A percentile compares a stretch with the other conserved stretches of the same genome.
phyloP scores from a whole-genome alignment of 2,888 invertebrate species.

The Drosophila cracens region DNA sequence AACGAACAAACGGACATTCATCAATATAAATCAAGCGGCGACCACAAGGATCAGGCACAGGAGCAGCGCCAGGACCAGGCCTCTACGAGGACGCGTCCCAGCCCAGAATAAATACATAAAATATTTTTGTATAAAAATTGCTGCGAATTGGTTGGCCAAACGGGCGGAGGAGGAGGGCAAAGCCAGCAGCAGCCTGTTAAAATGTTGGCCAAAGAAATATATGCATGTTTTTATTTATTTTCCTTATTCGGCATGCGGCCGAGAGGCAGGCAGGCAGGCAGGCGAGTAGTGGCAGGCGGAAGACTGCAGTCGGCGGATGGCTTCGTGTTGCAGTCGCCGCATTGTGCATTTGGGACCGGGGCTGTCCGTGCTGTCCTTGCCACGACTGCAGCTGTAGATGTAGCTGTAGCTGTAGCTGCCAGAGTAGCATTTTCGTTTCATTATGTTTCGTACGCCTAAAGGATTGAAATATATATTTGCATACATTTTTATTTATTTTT shows the following conservation, averaged over 20 bases:
- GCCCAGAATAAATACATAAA: conserved; percentile 67
- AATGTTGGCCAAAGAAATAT: conserved; percentile 78
- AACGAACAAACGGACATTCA: conserved; percentile 82
- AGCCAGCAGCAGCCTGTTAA: conserved; percentile 51
- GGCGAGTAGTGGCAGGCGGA: conserved; percentile 5
- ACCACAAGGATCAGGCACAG: conserved; percentile 74
- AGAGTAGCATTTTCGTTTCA: conserved; percentile 81
- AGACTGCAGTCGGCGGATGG: conserved; percentile 29
- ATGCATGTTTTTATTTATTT: conserved; percentile 75
- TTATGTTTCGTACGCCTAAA: conserved; percentile 82
- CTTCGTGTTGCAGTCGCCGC: conserved; percentile 46
- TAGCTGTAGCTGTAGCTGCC: conserved; percentile 44
- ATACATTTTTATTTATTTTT: conserved; percentile 51
- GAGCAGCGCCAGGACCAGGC: conserved; percentile 15
- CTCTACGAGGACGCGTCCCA: conserved; percentile 24
- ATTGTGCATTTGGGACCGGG: conserved; percentile 56
- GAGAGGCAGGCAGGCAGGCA: background rate
- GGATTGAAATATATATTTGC: conserved; percentile 80
- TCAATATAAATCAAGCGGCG: conserved; percentile 84
- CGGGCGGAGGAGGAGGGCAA: conserved; percentile 10
- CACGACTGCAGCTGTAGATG: conserved; percentile 31
- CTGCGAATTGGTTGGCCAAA: conserved; percentile 60
- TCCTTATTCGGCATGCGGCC: conserved; percentile 51
- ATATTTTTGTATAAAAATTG: conserved; percentile 71
- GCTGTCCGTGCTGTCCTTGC: conserved; percentile 39